Base-by-base conservation (phyloP, 1,140 invertebrate species). In the Akabosia matsudoensis region DNA sequence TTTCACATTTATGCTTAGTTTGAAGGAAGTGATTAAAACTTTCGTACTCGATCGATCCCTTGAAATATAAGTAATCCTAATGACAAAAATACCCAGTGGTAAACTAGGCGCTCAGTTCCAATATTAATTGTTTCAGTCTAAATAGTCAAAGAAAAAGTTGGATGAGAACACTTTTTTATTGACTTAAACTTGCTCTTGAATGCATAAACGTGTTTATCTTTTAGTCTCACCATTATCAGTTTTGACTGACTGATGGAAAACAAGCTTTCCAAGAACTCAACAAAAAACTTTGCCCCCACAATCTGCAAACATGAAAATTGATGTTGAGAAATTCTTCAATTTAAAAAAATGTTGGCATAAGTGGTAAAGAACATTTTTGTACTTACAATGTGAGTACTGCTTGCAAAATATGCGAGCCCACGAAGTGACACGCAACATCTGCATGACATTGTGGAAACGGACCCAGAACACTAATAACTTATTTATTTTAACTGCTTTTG, bases 341-440 rank as follows among this genome's bases (percentile, higher is more conserved):
- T n/a, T n/a, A n/a, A n/a, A n/a, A n/a, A n/a, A n/a, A n/a, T n/a
- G n/a, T n/a, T n/a, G n/a, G n/a, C n/a, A n/a, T n/a, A n/a, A 45
- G 37, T 45, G 18, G 18, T 45, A 45, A 45, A 45, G 7, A 10
- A 45, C 37, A 64, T 10, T 10, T 30, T 14, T 70, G 67, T 4
- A 72, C 70, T 72, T 26, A 72, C 70, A 2, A 72, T 72, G 24
- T 72, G 70, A 7, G 37, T 51, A 26, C 18, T 22, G 28, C 33
- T 26, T 45, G 33, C 70, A 45, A 72, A 72, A 24, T 72, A 72
- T 22, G 70, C 70, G 3, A 51, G 24, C 3, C 70, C 70, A 18
- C 70, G 70, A 34, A 72, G 33, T 18, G 70, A 72, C 33, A 72
- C 70, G n/a, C 70, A 34, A 22, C 70, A 72, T 26, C 26, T 72